Evolutionary conservation across 2,888 invertebrate species (phyloP), one percentile per base, ranked within the genome.

Genomic region (Byasa hedistus): DNA sequence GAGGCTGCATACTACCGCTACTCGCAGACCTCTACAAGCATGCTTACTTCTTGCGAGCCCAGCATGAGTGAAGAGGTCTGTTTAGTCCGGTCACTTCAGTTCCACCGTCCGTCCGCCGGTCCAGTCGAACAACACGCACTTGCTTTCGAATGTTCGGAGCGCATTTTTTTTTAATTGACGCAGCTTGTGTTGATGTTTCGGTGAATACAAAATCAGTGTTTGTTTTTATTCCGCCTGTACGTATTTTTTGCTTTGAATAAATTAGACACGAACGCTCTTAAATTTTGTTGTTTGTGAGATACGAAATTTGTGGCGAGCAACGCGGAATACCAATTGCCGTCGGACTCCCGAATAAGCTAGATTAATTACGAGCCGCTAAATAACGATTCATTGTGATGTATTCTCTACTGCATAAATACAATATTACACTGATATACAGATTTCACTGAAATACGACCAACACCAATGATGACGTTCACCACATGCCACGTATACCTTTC

Each of bases 1-100:
- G 80, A 82, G 81, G 79, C 78, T 84, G 82, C 71, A 73, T 72
- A 68, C 71, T 68, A 72, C 86, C 83, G 73, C 57, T 68, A 23
- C 68, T 71, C 58, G 52, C 23, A 59, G 75, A 66, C 56, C 71
- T 60, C 32, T 22, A 57, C 57, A 24, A 64, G 61, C 55, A 66
- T 57, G 32, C 39, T 3, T 12, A 27, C 17, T 32, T 12, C 21
- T 24, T 57, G 39, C 51, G 27, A 59, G 44, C 61, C 52, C 23
- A 32, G 61, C 51, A 27, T 48, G n/a, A 17, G 39, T 23, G 4
- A 24, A 22, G 51, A 71, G 61, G 57, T 58, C 66, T 21, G 19
- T 19, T 54, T 66, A 39, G 61, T 39, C 21, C 76, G 79, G 81
- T 70, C 17, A 59, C 48, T 19, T 57, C 23, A 44, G 23, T 64